Conservation (phyloP, 2,113 vertebrate genomes). For the Urocitellus parryii region DNA sequence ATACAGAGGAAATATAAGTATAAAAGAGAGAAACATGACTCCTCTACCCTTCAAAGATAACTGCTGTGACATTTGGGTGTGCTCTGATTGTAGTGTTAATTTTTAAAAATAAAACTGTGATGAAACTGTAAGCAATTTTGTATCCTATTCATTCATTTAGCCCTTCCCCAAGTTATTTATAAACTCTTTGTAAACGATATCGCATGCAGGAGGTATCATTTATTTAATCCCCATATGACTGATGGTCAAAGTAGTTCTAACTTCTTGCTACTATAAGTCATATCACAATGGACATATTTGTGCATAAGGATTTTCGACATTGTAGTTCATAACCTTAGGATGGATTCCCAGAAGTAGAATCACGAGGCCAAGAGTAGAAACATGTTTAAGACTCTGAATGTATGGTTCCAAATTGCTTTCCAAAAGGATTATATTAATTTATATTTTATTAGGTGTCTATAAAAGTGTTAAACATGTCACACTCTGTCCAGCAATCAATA, state of each 20-base stretch:
- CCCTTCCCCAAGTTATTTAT: not conserved
- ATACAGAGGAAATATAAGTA: not conserved
- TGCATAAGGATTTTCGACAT: constrained; percentile 52
- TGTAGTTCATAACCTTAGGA: constrained; percentile 71
- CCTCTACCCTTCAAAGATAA: not conserved
- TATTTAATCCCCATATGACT: not conserved
- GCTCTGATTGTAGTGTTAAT: not conserved
- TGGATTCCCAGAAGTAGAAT: constrained; percentile 71
- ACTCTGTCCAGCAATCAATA: constrained; percentile 57
- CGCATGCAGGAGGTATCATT: not conserved
- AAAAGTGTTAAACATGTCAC: constrained; percentile 61
- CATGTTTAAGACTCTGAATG: constrained; percentile 63
- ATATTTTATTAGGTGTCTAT: constrained; percentile 64
- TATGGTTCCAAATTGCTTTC: constrained; percentile 72
- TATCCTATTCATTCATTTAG: not conserved
- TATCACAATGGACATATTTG: not conserved
- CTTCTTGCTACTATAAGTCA: constrained; percentile 21
- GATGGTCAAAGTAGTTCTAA: not conserved
- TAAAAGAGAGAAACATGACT: not conserved
- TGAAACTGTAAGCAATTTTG: not conserved
- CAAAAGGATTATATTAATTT: constrained; percentile 68
- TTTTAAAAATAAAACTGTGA: not conserved
- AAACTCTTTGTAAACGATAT: not conserved
- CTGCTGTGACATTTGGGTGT: not conserved
- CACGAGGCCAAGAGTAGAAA: constrained; percentile 32